Base-by-base conservation (phyloP, 2,888 invertebrate genomes). In the Sarcophaga subvicina region DNA sequence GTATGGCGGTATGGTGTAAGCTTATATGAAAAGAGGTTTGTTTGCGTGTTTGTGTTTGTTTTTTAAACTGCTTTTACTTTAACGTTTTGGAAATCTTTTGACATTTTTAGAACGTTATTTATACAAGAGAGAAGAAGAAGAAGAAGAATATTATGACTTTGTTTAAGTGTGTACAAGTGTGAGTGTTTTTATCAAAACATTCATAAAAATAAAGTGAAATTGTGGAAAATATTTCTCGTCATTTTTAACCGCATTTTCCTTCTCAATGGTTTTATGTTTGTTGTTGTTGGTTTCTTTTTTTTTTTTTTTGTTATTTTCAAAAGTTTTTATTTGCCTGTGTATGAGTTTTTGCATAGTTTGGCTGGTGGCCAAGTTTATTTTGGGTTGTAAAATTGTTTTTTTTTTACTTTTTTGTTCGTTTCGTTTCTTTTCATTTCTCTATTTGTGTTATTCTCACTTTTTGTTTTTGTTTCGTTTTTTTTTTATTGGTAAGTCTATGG, bases 361-460 rank as follows among this genome's bases (percentile, higher is more conserved):
- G 87, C 81, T 76, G 11, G 67, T 84, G 66, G 83, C 87, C 87
- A 87, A 81, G 49, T 71, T 79, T 87, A 87, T 87, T 87, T 86
- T 84, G 83, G 81, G 81, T 84, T 84, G 81, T 84, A 78, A 78
- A 81, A 67, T 82, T 83, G 37, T 83, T 78, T 78, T 77, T 2
- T 67, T 37, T 67, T 37, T 75, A 37, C 22, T 22, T 64, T 73
- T 81, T 69, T 62, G 17, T 64, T 82, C 70, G 14, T 60, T 5
- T 59, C 14, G 4, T 59, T 59, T 59, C 17, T 59, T n/a, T 17
- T 17, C 59, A n/a, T 59, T 59, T 17, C n/a, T 62, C 62, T 22
- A n/a, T 62, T 62, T 22, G 17, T n/a, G 20, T 64, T 77, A 54
- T 69, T 63, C 4, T 67, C 25, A 47, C 72, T 66, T 12, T 20